Conservation (phyloP, 2,797 vertebrate genomes). For the Rhyacichthys aspro region DNA sequence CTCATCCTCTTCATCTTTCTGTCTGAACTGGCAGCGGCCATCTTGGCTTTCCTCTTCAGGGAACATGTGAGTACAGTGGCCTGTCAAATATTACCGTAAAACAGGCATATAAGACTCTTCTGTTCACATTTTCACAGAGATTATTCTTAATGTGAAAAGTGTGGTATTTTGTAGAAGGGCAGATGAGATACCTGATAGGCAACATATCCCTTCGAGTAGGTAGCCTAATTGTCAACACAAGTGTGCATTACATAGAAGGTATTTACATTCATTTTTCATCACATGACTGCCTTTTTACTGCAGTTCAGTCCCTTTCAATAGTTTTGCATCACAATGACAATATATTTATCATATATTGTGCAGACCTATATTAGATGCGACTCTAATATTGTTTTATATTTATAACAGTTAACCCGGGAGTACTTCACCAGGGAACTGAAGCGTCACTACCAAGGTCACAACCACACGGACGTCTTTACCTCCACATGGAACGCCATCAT, state of each 20-base stretch:
- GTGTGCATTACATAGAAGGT: too few relatives aligned
- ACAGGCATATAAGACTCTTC: neutral
- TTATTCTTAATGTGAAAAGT: too few relatives aligned
- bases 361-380: too few relatives aligned
- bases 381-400: conserved; percentile 28
- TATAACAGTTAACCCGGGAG: conserved; percentile 86
- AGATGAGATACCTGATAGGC: too few relatives aligned
- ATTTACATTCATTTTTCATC: too few relatives aligned
- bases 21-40: conserved; percentile 90
- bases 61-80: conserved; percentile 84
- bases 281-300: too few relatives aligned
- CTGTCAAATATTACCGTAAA: neutral
- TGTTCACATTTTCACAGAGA: neutral
- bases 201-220: too few relatives aligned
- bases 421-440: conserved; percentile 92
- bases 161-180: too few relatives aligned
- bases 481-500: conserved; percentile 94
- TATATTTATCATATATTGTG: too few relatives aligned
- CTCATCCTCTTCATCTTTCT: conserved; percentile 94
- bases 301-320: too few relatives aligned
- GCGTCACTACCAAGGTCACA: conserved; percentile 87
- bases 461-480: conserved; percentile 86
- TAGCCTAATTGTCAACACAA: too few relatives aligned
- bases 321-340: too few relatives aligned
- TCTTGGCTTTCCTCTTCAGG: conserved; percentile 93